Evolutionary conservation across 2,888 invertebrate species (phyloP).

Genomic region (Napeogenes sylphis): DNA sequence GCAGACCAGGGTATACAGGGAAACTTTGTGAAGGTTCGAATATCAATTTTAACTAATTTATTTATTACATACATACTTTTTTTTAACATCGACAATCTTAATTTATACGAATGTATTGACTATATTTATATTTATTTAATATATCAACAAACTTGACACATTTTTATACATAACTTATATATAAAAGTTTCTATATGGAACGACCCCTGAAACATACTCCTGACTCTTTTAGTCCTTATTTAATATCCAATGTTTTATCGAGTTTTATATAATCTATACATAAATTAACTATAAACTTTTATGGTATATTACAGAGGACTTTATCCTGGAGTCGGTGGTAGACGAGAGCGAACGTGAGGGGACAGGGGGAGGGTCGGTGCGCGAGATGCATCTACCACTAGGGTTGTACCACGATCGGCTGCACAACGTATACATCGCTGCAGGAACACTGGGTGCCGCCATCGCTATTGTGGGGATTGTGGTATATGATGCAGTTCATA

Average conservation of each 20-base stretch:
- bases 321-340: constrained; percentile 82
- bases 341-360: constrained; percentile 52
- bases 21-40: constrained; percentile 85
- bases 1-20: constrained; percentile 87
- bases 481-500: constrained; percentile 65
- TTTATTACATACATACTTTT: too few relatives aligned
- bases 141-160: too few relatives aligned
- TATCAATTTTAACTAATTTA: background rate
- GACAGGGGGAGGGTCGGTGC: constrained; percentile 55
- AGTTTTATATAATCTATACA: background rate
- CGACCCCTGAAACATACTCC: too few relatives aligned
- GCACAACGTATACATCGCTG: constrained; percentile 88
- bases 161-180: too few relatives aligned
- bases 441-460: constrained; percentile 85
- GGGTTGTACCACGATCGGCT: constrained; percentile 80
- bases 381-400: constrained; percentile 77
- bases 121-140: too few relatives aligned
- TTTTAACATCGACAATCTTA: too few relatives aligned
- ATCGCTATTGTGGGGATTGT: constrained; percentile 85
- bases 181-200: too few relatives aligned
- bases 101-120: too few relatives aligned
- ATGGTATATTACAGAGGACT: constrained; percentile 77
- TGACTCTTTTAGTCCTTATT: too few relatives aligned
- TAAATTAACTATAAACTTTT: background rate
- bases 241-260: too few relatives aligned